Evolutionary conservation across 2,797 vertebrate genomes (phyloP).

Genomic region (Characodon lateralis): DNA sequence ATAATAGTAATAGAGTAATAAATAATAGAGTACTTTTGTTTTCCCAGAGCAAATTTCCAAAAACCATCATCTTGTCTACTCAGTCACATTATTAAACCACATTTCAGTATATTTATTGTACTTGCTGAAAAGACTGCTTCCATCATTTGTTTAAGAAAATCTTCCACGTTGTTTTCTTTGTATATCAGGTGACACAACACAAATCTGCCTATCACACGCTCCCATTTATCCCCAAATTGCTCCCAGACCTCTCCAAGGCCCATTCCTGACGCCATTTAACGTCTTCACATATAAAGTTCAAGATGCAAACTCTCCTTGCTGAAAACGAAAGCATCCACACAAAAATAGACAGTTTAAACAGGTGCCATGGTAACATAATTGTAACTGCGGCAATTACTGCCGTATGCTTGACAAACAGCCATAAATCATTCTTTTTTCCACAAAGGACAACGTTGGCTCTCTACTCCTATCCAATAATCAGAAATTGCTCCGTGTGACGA

Average conservation of each 20-base stretch:
- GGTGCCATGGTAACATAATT: constrained; percentile 79
- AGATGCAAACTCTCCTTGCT: constrained; percentile 60
- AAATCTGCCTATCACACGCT: constrained; percentile 50
- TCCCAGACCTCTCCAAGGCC: constrained; percentile 50
- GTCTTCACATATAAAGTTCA: constrained; percentile 65
- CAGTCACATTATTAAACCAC: constrained; percentile 1
- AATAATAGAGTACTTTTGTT: not conserved
- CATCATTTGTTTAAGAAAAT: constrained; percentile 8
- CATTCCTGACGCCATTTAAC: constrained; percentile 61
- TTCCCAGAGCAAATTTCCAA: too few species aligned
- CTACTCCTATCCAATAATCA: constrained; percentile 77
- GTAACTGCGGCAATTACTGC: constrained; percentile 76
- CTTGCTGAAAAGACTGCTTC: constrained; percentile 16
- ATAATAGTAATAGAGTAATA: too few species aligned
- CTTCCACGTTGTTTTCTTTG: constrained; percentile 20
- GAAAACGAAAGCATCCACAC: constrained; percentile 75
- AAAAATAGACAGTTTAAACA: constrained; percentile 77
- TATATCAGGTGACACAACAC: constrained; percentile 49
- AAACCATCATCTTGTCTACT: not conserved
- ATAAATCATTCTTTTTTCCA: constrained; percentile 74
- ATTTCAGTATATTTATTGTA: constrained; percentile 21
- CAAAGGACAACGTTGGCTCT: constrained; percentile 73
- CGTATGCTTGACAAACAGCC: constrained; percentile 73
- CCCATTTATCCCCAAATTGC: constrained; percentile 51
- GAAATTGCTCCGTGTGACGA: constrained; percentile 73